Evolutionary conservation across 2,113 vertebrate genomes (phyloP), one percentile per base, ranked within the genome.

Genomic region (Cephalopholis sonnerati): DNA sequence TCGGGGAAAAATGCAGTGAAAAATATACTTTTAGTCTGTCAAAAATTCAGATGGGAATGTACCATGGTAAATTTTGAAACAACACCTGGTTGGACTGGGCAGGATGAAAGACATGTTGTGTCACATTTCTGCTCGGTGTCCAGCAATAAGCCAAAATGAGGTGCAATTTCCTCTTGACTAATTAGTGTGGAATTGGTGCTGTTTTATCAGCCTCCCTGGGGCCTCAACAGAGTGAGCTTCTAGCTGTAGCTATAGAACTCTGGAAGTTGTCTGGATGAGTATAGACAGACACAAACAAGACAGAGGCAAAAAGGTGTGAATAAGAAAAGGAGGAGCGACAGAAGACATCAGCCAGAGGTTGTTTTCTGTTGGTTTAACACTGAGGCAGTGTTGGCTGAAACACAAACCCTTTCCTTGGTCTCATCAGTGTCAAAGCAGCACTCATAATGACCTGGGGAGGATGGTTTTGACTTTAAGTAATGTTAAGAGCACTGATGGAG

Each of bases 91-190:
- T 79, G 73, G 85, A 85, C 77, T 77, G 89, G 81, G 41, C 76
- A 90, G 91, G 77, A 62, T 79, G 82, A 74, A 87, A 74, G 82
- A 83, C 86, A 86, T 84, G 89, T 85, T 83, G 75, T 87, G 82
- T 92, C 86, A 87, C 80, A 92, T 86, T 90, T 86, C 64, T 87
- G 79, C 79, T 71, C 61, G 46, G 48, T 90, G 91, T 93, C 92
- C 61, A 88, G 79, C 84, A 92, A 88, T 93, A 94, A 95, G 91
- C 93, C 94, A 93, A 91, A 96, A 95, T 84, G 84, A 95, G 90
- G 85, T 89, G 80, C 92, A 93, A 94, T 96, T 96, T 96, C 94
- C 93, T 96, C 83, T 61, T 62, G 88, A 90, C 90, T 94, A 94
- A 94, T 94, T 94, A 92, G 87, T 77, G 79, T 82, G 88, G 90